These are phyloP conservation scores for Drosophila mayaguana DNA, from an alignment of 2,888 invertebrate species.

Conservation along the genomic window DNA sequence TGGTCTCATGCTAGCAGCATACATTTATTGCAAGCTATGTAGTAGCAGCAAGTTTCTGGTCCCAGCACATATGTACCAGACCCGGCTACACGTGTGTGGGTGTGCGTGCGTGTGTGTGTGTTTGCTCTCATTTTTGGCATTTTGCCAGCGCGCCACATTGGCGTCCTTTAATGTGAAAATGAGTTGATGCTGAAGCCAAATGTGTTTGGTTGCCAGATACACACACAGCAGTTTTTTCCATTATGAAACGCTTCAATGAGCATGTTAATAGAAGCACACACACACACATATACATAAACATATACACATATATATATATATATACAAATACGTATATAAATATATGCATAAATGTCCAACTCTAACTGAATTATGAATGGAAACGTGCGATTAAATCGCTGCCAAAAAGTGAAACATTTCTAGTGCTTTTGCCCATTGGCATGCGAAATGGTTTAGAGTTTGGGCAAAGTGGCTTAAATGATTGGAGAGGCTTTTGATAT, in stretches of 20 bases:
- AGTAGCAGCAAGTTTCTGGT: slow-evolving; percentile 5
- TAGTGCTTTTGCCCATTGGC: slow-evolving; percentile 8
- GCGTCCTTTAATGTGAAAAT: slow-evolving; percentile 79
- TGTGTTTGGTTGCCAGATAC: slow-evolving; percentile 57
- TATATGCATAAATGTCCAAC: slow-evolving; percentile 24
- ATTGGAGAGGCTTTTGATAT: slow-evolving; percentile 38
- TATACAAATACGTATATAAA: slow-evolving; percentile 25
- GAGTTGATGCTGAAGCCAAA: slow-evolving; percentile 69
- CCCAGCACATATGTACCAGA: slow-evolving; percentile 27
- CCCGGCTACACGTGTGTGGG: background rate
- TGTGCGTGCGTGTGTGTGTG: slow-evolving; percentile 9
- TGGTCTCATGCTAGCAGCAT: slow-evolving; percentile 70
- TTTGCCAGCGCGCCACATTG: slow-evolving; percentile 77
- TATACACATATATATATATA: background rate
- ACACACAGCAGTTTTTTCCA: slow-evolving; percentile 41
- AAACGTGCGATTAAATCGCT: slow-evolving; percentile 33
- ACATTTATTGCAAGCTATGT: slow-evolving; percentile 52
- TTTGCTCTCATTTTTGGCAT: slow-evolving; percentile 66
- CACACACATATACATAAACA: slow-evolving; percentile 23
- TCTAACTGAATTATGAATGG: slow-evolving; percentile 5
- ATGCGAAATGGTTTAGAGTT: slow-evolving; percentile 25
- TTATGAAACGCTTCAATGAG: slow-evolving; percentile 77
- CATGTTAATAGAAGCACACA: slow-evolving; percentile 38
- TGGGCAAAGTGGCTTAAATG: slow-evolving; percentile 28
- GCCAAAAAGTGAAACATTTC: slow-evolving; percentile 44